Evolutionary conservation across 1,140 invertebrate genomes (phyloP).

Genomic region (Leptinotarsa lineolata): DNA sequence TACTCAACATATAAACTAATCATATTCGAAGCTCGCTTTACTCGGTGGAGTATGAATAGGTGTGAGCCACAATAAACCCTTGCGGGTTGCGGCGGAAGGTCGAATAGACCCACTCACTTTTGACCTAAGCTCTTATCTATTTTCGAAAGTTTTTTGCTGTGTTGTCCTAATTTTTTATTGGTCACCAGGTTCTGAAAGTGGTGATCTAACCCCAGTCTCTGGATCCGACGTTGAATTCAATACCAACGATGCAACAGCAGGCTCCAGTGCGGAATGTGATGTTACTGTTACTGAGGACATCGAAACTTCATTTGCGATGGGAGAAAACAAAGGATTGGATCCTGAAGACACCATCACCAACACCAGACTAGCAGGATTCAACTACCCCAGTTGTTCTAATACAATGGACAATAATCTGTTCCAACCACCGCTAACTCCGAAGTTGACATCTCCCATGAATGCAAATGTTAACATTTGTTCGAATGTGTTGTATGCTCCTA

Average conservation of each 20-base stretch:
- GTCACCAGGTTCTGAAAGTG: conserved; percentile 56
- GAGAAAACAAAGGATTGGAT: conserved; percentile 37
- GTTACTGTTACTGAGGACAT: conserved; percentile 57
- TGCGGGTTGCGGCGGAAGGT: no score
- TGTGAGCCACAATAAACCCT: no score
- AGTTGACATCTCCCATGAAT: conserved; percentile 31
- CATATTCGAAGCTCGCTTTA: no score
- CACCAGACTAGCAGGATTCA: conserved; percentile 32
- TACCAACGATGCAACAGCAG: conserved; percentile 63
- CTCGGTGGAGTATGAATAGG: no score
- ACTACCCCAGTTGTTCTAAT: conserved; percentile 31
- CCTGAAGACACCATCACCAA: conserved; percentile 35
- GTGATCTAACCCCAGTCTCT: conserved; percentile 66
- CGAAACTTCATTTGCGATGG: conserved; percentile 36
- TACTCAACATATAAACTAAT: no score
- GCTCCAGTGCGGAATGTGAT: conserved; percentile 60
- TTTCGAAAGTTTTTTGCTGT: no score
- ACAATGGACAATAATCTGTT: conserved; percentile 31
- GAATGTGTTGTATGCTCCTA: conserved; percentile 36
- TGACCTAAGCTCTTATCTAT: no score
- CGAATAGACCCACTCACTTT: no score
- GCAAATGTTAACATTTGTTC: conserved; percentile 37
- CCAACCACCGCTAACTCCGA: conserved; percentile 29
- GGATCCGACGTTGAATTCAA: conserved; percentile 63
- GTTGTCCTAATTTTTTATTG: no score